Evolutionary conservation across 64 coral and sea anemone species (phyloP), one percentile per base, ranked within the genome.

Genomic region (Pocillopora verrucosa): DNA sequence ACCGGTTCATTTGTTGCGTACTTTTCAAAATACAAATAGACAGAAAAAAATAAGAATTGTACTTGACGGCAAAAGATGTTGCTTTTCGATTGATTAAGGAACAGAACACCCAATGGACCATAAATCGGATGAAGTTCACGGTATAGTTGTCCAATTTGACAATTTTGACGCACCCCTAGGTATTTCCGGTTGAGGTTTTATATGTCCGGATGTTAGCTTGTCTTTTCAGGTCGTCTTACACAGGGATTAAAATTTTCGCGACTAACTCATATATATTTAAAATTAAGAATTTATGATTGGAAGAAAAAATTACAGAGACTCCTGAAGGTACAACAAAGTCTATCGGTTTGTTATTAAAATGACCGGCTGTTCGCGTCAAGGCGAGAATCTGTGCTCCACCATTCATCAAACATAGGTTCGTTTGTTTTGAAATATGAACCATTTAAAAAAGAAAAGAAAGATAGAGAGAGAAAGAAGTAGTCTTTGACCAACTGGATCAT

Each of bases 351-450:
- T 51, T 36, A 45, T 45, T 20, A 16, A 76, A 13, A 38, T 38
- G 75, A 14, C 41, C 56, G 10, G 20, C 56, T 75, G 20, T 58
- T 77, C 75, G 15, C 75, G 41, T 41, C 37, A 77, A 56, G 10
- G 56, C 37, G 56, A 77, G 41, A 16, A 1, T n/a, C 20, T 15
- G 19, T 77, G 19, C 41, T 13, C 11, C 37, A 70, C n/a, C 67
- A 11, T 24, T 11, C 67, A 30, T 25, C 41, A 51, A 51, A 51
- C 41, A 51, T 3, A 51, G 41, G 41, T 11, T n/a, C 20, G 22
- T 77, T 57, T 57, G 75, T 77, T 77, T 77, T 77, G 75, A 77
- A 56, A 77, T 16, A 56, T 22, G 75, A 77, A 19, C 75, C 17
- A 14, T 36, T 22, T 17, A 77, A 77, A 24, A 70, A 9, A 30